Evolutionary conservation across 2,888 invertebrate species (phyloP).

Genomic region (Sminthurinus aureus): DNA sequence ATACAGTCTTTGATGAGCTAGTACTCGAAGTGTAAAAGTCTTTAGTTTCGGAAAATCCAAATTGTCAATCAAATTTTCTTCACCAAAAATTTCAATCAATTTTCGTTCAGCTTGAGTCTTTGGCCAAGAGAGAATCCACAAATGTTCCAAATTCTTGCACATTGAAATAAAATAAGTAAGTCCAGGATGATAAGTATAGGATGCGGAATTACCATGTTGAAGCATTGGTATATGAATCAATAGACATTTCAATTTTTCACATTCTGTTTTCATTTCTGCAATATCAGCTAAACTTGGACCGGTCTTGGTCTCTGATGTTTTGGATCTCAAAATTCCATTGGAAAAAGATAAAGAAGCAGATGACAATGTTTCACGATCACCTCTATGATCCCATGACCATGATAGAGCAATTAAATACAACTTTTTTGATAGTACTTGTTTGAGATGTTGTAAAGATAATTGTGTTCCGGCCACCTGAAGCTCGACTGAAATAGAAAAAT

Average conservation of each 20-base stretch:
- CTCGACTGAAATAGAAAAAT: constrained; percentile 35
- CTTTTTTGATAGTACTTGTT: constrained; percentile 44
- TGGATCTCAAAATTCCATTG: not conserved
- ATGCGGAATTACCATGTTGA: constrained; percentile 25
- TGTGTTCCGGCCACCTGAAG: constrained; percentile 51
- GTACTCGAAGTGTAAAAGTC: constrained; percentile 48
- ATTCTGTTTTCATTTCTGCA: not conserved
- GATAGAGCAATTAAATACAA: constrained; percentile 39
- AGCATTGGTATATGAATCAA: constrained; percentile 51
- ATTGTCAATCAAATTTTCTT: constrained; percentile 43
- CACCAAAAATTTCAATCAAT: constrained; percentile 41
- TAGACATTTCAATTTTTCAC: not conserved
- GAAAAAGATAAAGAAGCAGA: not conserved
- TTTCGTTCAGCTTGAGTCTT: constrained; percentile 51
- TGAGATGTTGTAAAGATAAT: constrained; percentile 52
- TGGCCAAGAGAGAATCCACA: constrained; percentile 55
- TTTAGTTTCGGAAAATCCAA: constrained; percentile 48
- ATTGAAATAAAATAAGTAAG: constrained; percentile 51
- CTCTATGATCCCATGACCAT: constrained; percentile 53
- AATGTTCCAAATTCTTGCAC: constrained; percentile 51
- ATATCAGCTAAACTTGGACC: not conserved
- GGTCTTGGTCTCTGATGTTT: too few relatives aligned
- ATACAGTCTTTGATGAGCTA: constrained; percentile 51
- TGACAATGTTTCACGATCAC: constrained; percentile 36
- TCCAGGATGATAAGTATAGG: constrained; percentile 49